Conservation (phyloP, 2,113 vertebrate genomes). For the Macrotis lagotis region DNA sequence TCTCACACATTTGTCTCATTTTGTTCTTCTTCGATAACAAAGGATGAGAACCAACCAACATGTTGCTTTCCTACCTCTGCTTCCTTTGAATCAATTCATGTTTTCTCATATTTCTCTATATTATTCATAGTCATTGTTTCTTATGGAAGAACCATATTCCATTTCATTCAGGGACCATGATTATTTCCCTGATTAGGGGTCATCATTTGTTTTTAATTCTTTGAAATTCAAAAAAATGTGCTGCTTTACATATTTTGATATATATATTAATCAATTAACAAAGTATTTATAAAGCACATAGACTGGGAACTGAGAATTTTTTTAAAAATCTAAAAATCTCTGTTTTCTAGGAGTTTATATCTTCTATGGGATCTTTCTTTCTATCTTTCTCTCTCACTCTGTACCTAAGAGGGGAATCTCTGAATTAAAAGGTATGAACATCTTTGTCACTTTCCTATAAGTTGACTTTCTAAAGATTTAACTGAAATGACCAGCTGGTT, state of each 20-base stretch:
- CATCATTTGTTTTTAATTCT: background rate
- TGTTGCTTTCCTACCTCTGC: background rate
- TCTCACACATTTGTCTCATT: too few relatives aligned
- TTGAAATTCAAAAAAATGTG: background rate
- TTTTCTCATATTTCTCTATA: background rate
- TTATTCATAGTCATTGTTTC: background rate
- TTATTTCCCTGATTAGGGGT: background rate
- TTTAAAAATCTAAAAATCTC: background rate
- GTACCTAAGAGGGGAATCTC: background rate
- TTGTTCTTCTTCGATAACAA: too few relatives aligned
- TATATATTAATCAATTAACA: background rate
- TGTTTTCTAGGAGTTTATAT: background rate
- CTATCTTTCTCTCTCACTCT: background rate
- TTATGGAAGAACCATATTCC: background rate
- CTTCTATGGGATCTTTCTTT: background rate
- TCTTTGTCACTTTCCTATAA: background rate
- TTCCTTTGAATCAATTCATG: background rate
- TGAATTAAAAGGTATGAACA: background rate
- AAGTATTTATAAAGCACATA: background rate
- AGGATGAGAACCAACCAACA: too few relatives aligned
- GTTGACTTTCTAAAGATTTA: background rate
- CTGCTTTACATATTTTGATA: background rate
- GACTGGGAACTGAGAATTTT: background rate
- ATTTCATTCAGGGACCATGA: background rate
- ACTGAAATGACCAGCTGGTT: constrained; percentile 37